Base-by-base conservation (phyloP, 53 echinoderm and acorn worm species). In the Patiria pectinifera region DNA sequence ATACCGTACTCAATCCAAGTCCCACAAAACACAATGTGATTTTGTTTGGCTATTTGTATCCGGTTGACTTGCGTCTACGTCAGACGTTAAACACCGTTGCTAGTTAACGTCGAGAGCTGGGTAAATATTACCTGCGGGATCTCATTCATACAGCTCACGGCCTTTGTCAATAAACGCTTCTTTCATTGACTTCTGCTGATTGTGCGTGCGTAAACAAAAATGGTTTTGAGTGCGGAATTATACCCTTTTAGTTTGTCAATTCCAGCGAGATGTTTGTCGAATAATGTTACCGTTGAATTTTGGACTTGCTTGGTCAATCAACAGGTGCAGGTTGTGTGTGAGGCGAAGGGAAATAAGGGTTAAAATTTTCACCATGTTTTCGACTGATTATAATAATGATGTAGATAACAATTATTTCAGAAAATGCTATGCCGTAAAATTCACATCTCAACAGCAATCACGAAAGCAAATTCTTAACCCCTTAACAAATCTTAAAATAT, bases 1-100 rank as follows among this genome's bases (percentile, higher is more conserved):
- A 60, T 12, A 60, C 12, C 60, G 12, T 11, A 60, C 9, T 8
- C 60, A 60, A 12, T 60, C 60, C 60, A 8, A 60, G 60, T 60
- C 60, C 35, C 14, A 66, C 66, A 11, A 18, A 18, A 14, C 14
- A 66, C 66, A 11, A 86, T 74, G 74, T 58, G 9, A 74, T 53
- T 9, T 86, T 35, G 35, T 35, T 86, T 58, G 43, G 72, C 53
- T 48, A 13, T 49, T 22, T 15, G 21, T 66, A 62, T 45, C 85
- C 69, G 69, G 45, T 66, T 63, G 69, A 66, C 74, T 24, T 10
- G 15, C 74, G 10, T 10, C 24, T 24, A 58, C 24, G 25, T 69
- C 49, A 23, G 69, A 80, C 66, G 62, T 78, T 76, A 81, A 80
- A 90, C 82, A 80, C 80, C 80, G 90, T 90, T 90, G 90, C 90